phyloP scores from a whole-genome alignment of 2,888 invertebrate genomes.

The Drosophila imparisetae region DNA sequence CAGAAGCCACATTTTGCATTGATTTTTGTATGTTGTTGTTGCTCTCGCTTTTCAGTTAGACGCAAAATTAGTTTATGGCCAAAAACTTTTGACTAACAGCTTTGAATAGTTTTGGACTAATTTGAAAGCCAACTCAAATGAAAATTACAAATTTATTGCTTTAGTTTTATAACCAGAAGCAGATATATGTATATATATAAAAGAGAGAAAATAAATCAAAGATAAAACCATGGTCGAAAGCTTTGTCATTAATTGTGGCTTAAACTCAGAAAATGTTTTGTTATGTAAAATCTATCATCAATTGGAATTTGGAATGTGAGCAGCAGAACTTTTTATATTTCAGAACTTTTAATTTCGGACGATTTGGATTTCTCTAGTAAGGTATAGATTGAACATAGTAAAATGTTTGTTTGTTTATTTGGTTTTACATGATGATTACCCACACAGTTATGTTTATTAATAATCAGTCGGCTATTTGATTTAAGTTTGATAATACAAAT shows the following conservation, averaged over 20 bases:
- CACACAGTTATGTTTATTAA: neutral
- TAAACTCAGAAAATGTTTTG: neutral
- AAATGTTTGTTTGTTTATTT: neutral
- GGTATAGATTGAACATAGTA: neutral
- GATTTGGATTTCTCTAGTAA: neutral
- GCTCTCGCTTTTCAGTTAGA: constrained; percentile 18
- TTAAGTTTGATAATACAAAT: neutral
- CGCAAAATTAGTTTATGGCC: constrained; percentile 42
- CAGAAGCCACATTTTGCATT: constrained; percentile 44
- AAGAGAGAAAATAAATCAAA: neutral
- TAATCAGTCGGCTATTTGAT: neutral
- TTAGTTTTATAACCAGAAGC: neutral
- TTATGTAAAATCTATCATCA: neutral
- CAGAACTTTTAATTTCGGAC: neutral
- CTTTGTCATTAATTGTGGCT: neutral
- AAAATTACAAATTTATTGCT: constrained; percentile 9
- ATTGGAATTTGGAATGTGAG: neutral
- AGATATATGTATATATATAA: neutral
- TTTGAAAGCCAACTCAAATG: constrained; percentile 9
- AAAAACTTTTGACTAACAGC: constrained; percentile 10
- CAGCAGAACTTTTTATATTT: neutral
- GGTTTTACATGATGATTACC: neutral
- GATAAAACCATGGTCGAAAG: neutral
- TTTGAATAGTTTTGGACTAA: constrained; percentile 4
- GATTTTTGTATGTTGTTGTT: constrained; percentile 46